phyloP scores from a whole-genome alignment of 2,888 invertebrate species.

The Neoitamus cyanurus region DNA sequence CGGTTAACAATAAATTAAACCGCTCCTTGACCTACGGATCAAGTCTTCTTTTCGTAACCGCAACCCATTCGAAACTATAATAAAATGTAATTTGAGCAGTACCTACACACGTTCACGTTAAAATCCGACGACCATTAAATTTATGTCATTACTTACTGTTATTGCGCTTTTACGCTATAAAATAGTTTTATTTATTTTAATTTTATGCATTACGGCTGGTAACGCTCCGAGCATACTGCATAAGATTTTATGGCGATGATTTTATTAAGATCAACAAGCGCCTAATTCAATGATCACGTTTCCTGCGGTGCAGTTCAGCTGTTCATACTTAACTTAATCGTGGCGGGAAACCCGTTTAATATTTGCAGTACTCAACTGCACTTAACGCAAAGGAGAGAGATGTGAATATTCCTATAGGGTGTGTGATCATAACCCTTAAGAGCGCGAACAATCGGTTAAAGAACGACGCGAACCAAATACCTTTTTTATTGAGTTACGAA shows the following conservation, averaged over 20 bases:
- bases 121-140: background rate
- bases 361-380: background rate
- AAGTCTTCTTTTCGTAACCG: background rate
- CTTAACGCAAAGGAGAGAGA: background rate
- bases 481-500: background rate
- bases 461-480: background rate
- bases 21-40: background rate
- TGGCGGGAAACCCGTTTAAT: background rate
- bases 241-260: background rate
- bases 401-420: background rate
- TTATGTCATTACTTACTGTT: background rate
- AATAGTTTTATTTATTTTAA: background rate
- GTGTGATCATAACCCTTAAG: background rate
- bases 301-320: background rate
- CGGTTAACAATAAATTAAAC: background rate
- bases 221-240: background rate
- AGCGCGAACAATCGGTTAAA: background rate
- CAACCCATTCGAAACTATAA: background rate
- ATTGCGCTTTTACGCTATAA: background rate
- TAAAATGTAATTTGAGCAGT: background rate
- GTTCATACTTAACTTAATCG: background rate
- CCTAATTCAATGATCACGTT: background rate
- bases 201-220: background rate
- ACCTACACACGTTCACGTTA: background rate
- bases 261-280: background rate